These are phyloP conservation scores for Aelia acuminata DNA, from an alignment of 2,888 invertebrate genomes.

Conservation along the genomic window DNA sequence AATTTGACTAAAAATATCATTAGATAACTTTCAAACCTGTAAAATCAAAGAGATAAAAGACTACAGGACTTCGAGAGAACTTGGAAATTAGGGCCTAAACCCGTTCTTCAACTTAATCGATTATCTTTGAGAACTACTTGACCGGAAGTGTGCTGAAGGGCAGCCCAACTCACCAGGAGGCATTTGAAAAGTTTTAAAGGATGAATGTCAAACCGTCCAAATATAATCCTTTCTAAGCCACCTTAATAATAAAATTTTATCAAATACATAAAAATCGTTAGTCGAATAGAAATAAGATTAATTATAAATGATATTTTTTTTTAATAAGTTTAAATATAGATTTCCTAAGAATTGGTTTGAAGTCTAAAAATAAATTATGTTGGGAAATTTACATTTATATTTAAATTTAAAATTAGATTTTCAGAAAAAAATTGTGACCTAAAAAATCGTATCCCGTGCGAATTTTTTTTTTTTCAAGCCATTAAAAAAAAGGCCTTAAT, in stretches of 20 bases:
- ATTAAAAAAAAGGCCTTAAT: no score
- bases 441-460: no score
- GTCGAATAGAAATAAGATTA: no score
- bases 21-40: neutral
- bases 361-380: no score
- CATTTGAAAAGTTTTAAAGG: neutral
- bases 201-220: neutral
- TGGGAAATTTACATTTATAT: no score
- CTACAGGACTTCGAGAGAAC: neutral
- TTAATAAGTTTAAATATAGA: no score
- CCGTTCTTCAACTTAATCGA: slow-evolving; percentile 11
- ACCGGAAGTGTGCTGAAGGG: slow-evolving; percentile 27
- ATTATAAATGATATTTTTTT: no score
- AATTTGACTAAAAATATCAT: neutral
- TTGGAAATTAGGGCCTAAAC: neutral
- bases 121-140: slow-evolving; percentile 37
- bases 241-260: neutral
- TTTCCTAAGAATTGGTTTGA: no score
- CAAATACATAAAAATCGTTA: neutral
- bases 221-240: neutral
- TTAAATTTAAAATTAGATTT: no score
- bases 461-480: no score
- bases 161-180: neutral
- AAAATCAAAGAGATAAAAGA: neutral
- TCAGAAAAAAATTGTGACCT: no score